Conservation (phyloP, 2,113 vertebrate genomes). For the Pelodiscus sinensis region DNA sequence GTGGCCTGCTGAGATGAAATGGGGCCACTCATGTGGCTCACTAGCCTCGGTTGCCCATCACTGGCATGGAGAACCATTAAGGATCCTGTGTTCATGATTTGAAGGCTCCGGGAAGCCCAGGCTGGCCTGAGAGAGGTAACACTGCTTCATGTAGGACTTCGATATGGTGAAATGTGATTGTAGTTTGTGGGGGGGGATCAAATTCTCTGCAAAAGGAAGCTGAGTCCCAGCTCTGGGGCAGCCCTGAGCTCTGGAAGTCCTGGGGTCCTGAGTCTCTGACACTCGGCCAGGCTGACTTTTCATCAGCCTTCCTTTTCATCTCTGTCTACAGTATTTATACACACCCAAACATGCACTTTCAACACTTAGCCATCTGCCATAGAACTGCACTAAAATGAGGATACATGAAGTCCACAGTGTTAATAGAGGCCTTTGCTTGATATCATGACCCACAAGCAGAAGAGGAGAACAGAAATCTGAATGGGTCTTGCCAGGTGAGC, state of each 20-base stretch:
- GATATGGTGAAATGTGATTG: neutral
- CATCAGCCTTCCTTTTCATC: neutral
- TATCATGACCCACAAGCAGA: neutral
- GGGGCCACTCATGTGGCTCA: too few relatives aligned
- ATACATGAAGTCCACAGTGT: neutral
- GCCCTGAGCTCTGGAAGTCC: neutral
- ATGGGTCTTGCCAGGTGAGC: slow-evolving; percentile 32
- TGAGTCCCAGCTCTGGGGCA: neutral
- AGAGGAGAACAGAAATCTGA: slow-evolving; percentile 32
- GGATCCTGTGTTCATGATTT: neutral
- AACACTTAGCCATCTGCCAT: neutral
- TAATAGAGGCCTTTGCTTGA: slow-evolving; percentile 10
- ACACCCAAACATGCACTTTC: accelerated
- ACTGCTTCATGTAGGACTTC: neutral
- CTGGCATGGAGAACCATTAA: neutral
- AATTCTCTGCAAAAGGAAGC: neutral
- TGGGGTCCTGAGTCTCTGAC: neutral
- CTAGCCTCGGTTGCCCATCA: too few relatives aligned
- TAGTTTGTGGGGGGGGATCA: neutral
- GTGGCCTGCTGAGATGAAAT: too few relatives aligned
- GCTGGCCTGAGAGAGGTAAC: neutral
- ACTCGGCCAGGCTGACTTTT: neutral
- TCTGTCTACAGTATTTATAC: neutral
- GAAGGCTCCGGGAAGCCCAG: neutral
- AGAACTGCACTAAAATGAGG: neutral